Percentiles rank a stretch among this genome's conserved stretches.
Conservation (phyloP, 1,140 invertebrate genomes). For the Coenobita brevimanus region DNA sequence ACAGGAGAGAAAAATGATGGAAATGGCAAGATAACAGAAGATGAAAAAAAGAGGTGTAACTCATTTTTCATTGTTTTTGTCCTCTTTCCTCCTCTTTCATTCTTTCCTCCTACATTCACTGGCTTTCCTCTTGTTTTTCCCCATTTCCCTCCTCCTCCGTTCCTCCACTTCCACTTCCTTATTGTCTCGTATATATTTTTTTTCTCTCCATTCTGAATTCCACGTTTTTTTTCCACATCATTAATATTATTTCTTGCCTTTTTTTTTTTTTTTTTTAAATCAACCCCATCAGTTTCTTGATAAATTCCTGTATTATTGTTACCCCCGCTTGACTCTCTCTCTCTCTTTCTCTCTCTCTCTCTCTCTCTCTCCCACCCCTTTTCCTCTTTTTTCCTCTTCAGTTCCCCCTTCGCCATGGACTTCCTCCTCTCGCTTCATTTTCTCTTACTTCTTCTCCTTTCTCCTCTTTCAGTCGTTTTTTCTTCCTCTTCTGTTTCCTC, state of each 20-base stretch:
- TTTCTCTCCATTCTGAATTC: too few relatives aligned
- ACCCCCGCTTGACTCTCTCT: background rate
- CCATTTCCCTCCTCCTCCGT: too few relatives aligned
- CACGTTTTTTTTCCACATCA: too few relatives aligned
- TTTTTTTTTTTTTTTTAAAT: too few relatives aligned
- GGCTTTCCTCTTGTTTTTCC: background rate
- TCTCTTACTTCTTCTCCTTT: background rate
- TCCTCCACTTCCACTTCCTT: too few relatives aligned
- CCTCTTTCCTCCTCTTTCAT: background rate
- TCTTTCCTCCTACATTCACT: background rate
- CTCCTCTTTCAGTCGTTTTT: too few relatives aligned
- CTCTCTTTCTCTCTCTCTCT: background rate
- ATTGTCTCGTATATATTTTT: too few relatives aligned
- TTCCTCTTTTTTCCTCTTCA: background rate
- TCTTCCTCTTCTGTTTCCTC: background rate
- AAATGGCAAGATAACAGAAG: background rate
- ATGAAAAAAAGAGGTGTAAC: too few relatives aligned
- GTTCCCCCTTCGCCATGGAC: background rate
- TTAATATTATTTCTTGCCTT: too few relatives aligned
- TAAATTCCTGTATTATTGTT: background rate
- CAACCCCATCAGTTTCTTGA: too few relatives aligned
- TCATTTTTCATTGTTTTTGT: background rate
- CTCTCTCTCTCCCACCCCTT: background rate
- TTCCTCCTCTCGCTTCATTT: background rate
- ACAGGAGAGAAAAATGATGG: background rate